Evolutionary conservation across 2,888 invertebrate species (phyloP), one percentile per base, ranked within the genome.

Genomic region (Oxystoma pomonae): DNA sequence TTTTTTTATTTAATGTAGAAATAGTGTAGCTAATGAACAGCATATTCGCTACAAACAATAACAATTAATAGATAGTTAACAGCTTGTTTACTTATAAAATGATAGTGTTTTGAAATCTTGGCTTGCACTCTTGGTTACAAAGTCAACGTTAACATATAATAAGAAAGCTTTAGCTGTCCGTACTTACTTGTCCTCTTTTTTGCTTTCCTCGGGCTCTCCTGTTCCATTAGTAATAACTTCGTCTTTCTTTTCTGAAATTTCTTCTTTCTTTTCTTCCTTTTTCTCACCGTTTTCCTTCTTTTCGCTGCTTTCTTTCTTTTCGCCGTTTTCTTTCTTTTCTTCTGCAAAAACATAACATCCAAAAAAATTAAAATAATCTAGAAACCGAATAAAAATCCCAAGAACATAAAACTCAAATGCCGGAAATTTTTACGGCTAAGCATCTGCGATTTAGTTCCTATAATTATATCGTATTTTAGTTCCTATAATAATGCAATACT

Each of bases 291-390:
- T 74, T 59, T 72, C 71, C 18, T 78, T 78, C 21, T 84, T 85
- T 60, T 85, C 84, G 76, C 86, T 85, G 62, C 74, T 73, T 20
- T 85, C 84, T 75, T 86, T 85, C 63, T 81, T 76, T 62, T 85
- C 84, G 52, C 80, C 75, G 61, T 82, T 81, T 69, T 84, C 85
- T 62, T 85, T 84, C 59, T 78, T 78, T 62, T 82, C 80, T 65
- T 78, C 77, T n/a, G 12, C 12, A 35, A 35, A 35, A 35, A 35
- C 12, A 35, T 35, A 35, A n/a, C n/a, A n/a, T n/a, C n/a, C n/a
- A n/a, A n/a, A n/a, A n/a, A n/a, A n/a, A n/a, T n/a, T n/a, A n/a
- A n/a, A n/a, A n/a, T n/a, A n/a, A n/a, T n/a, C n/a, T n/a, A n/a
- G n/a, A n/a, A n/a, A n/a, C n/a, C n/a, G n/a, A n/a, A n/a, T n/a